These are phyloP conservation scores for Reinhardtius hippoglossoides DNA, from an alignment of 2,113 vertebrate genomes.

Conservation along the genomic window DNA sequence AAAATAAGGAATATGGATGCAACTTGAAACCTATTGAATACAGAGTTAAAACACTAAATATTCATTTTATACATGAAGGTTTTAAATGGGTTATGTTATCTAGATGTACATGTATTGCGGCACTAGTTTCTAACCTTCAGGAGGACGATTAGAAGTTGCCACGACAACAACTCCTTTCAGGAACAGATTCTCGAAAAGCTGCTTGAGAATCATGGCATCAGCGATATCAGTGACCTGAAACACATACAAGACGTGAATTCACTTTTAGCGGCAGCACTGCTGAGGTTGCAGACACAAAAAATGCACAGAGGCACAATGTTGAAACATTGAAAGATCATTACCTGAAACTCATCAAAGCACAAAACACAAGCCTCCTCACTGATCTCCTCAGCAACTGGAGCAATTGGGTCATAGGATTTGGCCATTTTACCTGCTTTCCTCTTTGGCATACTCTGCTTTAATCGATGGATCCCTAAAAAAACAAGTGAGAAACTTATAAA, in stretches of 20 bases:
- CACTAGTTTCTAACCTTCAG: conserved; percentile 79
- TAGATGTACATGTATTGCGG: too few relatives aligned
- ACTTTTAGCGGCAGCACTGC: too few relatives aligned
- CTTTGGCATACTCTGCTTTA: conserved; percentile 94
- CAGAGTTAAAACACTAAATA: too few relatives aligned
- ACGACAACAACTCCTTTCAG: conserved; percentile 95
- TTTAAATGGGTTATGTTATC: too few relatives aligned
- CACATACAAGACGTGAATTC: neutral
- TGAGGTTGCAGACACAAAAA: too few relatives aligned
- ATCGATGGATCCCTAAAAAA: conserved; percentile 90
- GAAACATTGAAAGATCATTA: conserved; percentile 53
- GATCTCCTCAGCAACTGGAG: conserved; percentile 95
- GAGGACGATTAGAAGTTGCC: conserved; percentile 96
- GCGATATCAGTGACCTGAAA: conserved; percentile 98
- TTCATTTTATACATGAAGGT: too few relatives aligned
- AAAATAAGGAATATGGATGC: too few relatives aligned
- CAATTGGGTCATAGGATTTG: conserved; percentile 95
- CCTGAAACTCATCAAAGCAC: conserved; percentile 99
- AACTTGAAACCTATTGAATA: too few relatives aligned
- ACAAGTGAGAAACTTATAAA: too few relatives aligned
- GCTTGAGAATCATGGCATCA: conserved; percentile 99
- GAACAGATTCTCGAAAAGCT: conserved; percentile 99
- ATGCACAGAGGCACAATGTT: too few relatives aligned
- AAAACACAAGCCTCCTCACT: conserved; percentile 91
- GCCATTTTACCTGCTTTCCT: conserved; percentile 93